Percentiles rank a stretch among this genome's conserved stretches.
These are phyloP conservation scores for Hirtodrosophila confusa DNA, from an alignment of 2,888 invertebrate species.

Conservation along the genomic window DNA sequence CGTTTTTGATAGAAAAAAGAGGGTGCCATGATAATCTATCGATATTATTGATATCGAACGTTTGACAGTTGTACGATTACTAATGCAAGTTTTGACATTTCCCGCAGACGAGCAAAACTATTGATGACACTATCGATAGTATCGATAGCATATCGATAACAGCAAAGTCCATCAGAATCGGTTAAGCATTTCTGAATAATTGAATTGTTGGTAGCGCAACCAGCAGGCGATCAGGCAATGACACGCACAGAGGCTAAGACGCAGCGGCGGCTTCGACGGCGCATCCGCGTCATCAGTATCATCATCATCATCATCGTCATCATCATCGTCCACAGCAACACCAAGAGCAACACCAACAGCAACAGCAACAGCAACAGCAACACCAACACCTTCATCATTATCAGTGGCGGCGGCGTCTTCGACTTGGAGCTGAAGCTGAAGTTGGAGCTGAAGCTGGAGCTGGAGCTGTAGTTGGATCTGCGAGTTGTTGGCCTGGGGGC, in stretches of 20 bases:
- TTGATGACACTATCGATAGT: too few relatives aligned
- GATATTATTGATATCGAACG: too few relatives aligned
- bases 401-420: slow-evolving; percentile 64
- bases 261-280: slow-evolving; percentile 32
- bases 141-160: not conserved
- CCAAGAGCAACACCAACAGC: slow-evolving; percentile 40
- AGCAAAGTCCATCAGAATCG: too few relatives aligned
- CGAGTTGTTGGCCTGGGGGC: slow-evolving; percentile 37
- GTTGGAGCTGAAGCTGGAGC: not conserved
- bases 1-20: too few relatives aligned
- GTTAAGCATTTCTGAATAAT: not conserved
- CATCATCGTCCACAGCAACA: slow-evolving; percentile 16
- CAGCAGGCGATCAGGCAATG: slow-evolving; percentile 6
- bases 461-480: slow-evolving; percentile 15
- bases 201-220: slow-evolving; percentile 29
- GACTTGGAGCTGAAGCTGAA: not conserved
- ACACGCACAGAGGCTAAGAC: slow-evolving; percentile 3
- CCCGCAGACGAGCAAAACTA: too few relatives aligned
- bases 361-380: slow-evolving; percentile 55
- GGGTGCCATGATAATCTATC: too few relatives aligned
- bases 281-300: slow-evolving; percentile 62
- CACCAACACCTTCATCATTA: slow-evolving; percentile 78
- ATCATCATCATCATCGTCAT: slow-evolving; percentile 36
- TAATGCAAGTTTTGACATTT: too few relatives aligned
- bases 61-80: too few relatives aligned